phyloP scores from a whole-genome alignment of 2,113 vertebrate genomes.

The Nothobranchius furzeri region DNA sequence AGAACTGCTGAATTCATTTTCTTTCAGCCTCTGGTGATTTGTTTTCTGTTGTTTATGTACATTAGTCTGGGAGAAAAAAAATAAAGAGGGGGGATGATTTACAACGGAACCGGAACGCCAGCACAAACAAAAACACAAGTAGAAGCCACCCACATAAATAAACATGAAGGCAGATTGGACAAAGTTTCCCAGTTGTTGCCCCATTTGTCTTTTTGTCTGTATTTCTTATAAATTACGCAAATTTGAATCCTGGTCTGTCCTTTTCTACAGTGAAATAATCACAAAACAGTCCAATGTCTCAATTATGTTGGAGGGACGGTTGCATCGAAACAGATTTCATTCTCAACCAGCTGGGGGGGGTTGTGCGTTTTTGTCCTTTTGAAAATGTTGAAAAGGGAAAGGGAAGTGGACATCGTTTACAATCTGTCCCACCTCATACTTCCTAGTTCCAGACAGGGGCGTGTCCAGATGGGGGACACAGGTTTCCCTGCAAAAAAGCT shows the following conservation, averaged over 20 bases:
- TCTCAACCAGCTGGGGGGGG: too few species aligned
- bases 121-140: conserved; percentile 18
- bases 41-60: conserved; percentile 65
- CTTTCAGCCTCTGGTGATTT: conserved; percentile 54
- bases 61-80: conserved; percentile 47
- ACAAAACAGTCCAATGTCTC: too few species aligned
- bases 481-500: too few species aligned
- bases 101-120: conserved; percentile 5
- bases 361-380: too few species aligned
- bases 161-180: conserved; percentile 4
- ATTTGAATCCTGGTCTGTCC: background rate
- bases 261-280: background rate
- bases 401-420: too few species aligned
- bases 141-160: conserved; percentile 23
- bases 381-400: too few species aligned
- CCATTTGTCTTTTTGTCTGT: background rate
- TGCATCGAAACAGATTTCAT: too few species aligned
- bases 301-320: too few species aligned
- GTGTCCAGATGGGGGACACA: too few species aligned
- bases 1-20: conserved; percentile 59
- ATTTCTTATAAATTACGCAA: conserved; percentile 36
- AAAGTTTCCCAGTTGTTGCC: background rate
- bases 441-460: too few species aligned
- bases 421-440: too few species aligned
- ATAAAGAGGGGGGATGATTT: background rate